Base-by-base conservation (phyloP, 2,888 invertebrate species). In the Protophormia terraenovae region DNA sequence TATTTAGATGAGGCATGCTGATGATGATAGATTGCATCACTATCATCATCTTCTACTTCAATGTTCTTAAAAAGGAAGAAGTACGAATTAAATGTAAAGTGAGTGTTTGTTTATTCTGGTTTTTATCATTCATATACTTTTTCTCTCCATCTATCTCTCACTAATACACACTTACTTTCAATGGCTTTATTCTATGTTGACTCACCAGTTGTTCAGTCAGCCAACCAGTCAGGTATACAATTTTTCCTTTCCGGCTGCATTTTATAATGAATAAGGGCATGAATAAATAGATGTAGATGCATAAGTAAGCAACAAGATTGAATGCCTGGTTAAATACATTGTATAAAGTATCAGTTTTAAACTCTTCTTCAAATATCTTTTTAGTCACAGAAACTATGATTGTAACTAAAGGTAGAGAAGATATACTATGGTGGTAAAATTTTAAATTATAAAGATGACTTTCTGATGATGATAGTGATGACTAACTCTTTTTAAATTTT, bases 401-500 rank as follows among this genome's bases (percentile, higher is more conserved):
- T 60, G n/a, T 14, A 32, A 24, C 16, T 50, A n/a, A 53, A 50
- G 32, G 16, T 7, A 47, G 55, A 14, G 55, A 53, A n/a, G n/a
- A n/a, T n/a, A n/a, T n/a, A n/a, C 35, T 75, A 35, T 53, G 27
- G 5, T 12, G 24, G 38, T 32, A 62, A 12, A 60, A 22, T 73
- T 76, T 53, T 24, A 29, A 41, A 55, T 41, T 62, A 19, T 66
- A 22, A 22, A 66, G 60, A 55, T 27, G 38, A 75, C 24, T 60
- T 3, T 60, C 1, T 53, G 64, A 10, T 24, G 80, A 32, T 41
- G 41, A 38, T 41, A 29, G 45, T 32, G 69, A 82, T 82, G 82
- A 82, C 71, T 77, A 82, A 76, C 64, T 71, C 53, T 12, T 69
- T 67, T n/a, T 38, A 50, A 62, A 22, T 50, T 80, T 47, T 73